Conservation (phyloP, 2,797 vertebrate species). For the Esox masquinongy region DNA sequence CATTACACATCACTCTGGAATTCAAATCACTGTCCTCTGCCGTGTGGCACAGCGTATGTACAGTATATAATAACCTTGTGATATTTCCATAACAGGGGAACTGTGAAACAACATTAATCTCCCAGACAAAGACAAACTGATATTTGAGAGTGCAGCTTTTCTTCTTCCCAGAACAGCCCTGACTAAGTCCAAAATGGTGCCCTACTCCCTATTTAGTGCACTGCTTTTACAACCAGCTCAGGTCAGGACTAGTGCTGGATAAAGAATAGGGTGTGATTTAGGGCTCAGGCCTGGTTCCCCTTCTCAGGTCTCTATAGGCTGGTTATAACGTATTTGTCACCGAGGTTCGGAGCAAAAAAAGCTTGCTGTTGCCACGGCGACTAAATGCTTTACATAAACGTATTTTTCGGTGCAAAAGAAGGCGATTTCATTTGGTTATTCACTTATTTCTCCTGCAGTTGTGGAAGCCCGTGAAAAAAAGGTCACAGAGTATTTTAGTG, state of each 20-base stretch:
- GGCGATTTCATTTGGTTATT: slow-evolving; percentile 22
- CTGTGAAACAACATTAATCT: slow-evolving; percentile 40
- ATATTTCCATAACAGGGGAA: not conserved
- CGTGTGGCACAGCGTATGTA: not conserved
- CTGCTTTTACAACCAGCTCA: no score
- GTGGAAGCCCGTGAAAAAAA: no score
- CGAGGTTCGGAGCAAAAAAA: slow-evolving; percentile 40
- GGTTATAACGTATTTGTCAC: slow-evolving; percentile 50
- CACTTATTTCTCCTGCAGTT: not conserved
- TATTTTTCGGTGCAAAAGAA: slow-evolving; percentile 27
- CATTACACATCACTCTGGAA: slow-evolving; percentile 46
- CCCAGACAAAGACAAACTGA: slow-evolving; percentile 46
- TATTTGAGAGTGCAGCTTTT: slow-evolving; percentile 43
- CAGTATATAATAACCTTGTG: not conserved
- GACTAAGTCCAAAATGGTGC: not conserved
- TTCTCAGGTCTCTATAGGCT: slow-evolving; percentile 29
- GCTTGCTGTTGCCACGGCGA: slow-evolving; percentile 58
- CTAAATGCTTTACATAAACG: slow-evolving; percentile 51
- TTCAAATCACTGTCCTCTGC: slow-evolving; percentile 34
- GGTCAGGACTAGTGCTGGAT: no score
- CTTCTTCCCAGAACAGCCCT: not conserved
- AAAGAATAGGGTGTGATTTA: no score
- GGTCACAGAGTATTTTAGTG: not conserved
- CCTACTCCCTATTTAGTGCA: not conserved
- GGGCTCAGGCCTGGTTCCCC: slow-evolving; percentile 21